A percentile compares a stretch with the other conserved stretches of the same genome.
These are phyloP conservation scores for Agrotis ipsilon DNA, from an alignment of 2,888 invertebrate genomes.

Conservation along the genomic window DNA sequence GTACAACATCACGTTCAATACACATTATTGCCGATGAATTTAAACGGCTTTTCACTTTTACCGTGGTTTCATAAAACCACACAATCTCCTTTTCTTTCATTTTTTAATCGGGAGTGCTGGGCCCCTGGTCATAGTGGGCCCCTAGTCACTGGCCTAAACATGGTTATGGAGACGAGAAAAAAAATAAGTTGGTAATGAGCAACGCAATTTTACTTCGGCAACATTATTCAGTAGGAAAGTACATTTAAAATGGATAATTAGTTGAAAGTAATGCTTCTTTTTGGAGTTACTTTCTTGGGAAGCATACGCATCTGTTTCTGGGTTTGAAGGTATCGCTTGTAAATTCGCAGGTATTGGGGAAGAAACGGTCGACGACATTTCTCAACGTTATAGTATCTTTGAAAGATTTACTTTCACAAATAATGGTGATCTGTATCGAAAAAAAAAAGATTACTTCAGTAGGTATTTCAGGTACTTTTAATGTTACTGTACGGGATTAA, in stretches of 20 bases:
- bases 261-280: neutral
- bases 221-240: neutral
- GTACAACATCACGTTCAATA: no score
- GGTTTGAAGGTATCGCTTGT: conserved; percentile 72
- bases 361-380: conserved; percentile 72
- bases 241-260: neutral
- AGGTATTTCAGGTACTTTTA: neutral
- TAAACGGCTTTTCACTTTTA: no score
- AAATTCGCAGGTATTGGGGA: conserved; percentile 75
- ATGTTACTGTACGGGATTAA: no score
- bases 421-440: conserved; percentile 93
- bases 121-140: no score
- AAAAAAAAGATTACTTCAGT: conserved; percentile 11
- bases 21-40: no score
- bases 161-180: no score
- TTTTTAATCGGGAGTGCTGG: no score
- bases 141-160: no score
- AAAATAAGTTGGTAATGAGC: neutral
- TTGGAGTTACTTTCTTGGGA: conserved; percentile 53
- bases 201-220: neutral
- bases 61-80: no score
- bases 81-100: no score
- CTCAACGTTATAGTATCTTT: conserved; percentile 91
- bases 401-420: conserved; percentile 95
- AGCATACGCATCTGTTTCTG: conserved; percentile 72